Evolutionary conservation across 2,797 vertebrate species (phyloP).

Genomic region (Pseudopleuronectes americanus): DNA sequence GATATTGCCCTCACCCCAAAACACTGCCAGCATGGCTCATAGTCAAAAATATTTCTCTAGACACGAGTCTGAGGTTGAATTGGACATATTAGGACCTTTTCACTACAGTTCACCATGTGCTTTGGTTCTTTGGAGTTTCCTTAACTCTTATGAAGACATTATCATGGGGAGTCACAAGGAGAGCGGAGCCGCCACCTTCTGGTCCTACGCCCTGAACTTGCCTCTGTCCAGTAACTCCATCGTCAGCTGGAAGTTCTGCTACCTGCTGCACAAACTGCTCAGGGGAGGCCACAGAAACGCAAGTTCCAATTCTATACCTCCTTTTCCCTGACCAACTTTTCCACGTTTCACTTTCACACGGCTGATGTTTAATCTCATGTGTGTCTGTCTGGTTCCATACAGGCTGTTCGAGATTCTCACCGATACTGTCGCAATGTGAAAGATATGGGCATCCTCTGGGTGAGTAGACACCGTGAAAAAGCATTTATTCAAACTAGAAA

Average conservation of each 20-base stretch:
- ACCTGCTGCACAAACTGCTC: conserved; percentile 95
- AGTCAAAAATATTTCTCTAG: no score
- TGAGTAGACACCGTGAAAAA: conserved; percentile 71
- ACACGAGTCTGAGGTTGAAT: neutral
- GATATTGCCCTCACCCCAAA: no score
- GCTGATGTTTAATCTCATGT: neutral
- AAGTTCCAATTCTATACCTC: conserved; percentile 2
- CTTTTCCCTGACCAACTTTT: neutral
- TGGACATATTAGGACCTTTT: neutral
- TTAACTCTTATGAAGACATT: conserved; percentile 88
- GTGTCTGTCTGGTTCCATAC: conserved; percentile 26
- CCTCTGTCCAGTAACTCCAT: conserved; percentile 94
- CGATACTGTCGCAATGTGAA: conserved; percentile 89
- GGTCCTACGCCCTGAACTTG: conserved; percentile 92
- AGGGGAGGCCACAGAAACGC: conserved; percentile 89
- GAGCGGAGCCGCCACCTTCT: conserved; percentile 94
- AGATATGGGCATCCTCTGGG: conserved; percentile 93
- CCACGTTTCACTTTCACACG: fast-evolving
- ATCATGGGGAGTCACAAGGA: conserved; percentile 94
- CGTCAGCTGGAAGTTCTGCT: conserved; percentile 99
- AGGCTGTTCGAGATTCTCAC: conserved; percentile 91
- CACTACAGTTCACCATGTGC: neutral
- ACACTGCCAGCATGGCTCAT: no score
- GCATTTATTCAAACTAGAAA: no score
- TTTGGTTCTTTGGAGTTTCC: conserved; percentile 60